Conservation (phyloP, 1,140 invertebrate species). For the Campodea augens region DNA sequence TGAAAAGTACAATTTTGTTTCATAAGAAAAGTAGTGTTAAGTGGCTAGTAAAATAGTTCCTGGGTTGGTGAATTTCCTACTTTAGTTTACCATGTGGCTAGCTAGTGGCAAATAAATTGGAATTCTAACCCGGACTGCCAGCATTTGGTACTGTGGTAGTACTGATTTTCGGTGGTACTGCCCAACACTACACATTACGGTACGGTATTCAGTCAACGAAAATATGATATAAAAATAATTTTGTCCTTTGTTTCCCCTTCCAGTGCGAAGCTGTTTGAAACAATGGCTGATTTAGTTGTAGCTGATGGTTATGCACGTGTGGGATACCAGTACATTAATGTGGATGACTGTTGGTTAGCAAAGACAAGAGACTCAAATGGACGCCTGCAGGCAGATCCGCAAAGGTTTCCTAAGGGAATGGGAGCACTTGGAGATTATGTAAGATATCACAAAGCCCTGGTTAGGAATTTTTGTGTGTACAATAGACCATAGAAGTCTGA, state of each 20-base stretch:
- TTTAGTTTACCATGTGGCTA: background rate
- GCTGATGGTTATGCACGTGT: constrained; percentile 68
- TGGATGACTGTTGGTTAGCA: constrained; percentile 91
- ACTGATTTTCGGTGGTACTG: no score
- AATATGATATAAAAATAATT: background rate
- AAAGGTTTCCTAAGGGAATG: constrained; percentile 81
- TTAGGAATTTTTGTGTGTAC: no score
- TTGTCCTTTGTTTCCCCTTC: constrained; percentile 17
- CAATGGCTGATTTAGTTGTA: constrained; percentile 78
- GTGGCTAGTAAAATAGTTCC: no score
- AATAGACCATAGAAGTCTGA: no score
- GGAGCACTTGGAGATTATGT: constrained; percentile 79
- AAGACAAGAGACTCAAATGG: constrained; percentile 52
- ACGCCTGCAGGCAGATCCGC: constrained; percentile 62
- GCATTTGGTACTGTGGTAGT: no score
- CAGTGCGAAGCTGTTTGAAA: constrained; percentile 78
- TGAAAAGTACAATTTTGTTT: no score
- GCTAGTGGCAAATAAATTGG: no score
- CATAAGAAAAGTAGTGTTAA: no score
- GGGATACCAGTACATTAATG: constrained; percentile 84
- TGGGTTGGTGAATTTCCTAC: background rate
- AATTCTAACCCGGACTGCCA: no score
- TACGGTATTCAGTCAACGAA: no score
- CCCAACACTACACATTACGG: no score
- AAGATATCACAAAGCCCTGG: constrained; percentile 24